Base-by-base conservation (phyloP, 23 tunicate genomes). In the Trididemnum nubilum region DNA sequence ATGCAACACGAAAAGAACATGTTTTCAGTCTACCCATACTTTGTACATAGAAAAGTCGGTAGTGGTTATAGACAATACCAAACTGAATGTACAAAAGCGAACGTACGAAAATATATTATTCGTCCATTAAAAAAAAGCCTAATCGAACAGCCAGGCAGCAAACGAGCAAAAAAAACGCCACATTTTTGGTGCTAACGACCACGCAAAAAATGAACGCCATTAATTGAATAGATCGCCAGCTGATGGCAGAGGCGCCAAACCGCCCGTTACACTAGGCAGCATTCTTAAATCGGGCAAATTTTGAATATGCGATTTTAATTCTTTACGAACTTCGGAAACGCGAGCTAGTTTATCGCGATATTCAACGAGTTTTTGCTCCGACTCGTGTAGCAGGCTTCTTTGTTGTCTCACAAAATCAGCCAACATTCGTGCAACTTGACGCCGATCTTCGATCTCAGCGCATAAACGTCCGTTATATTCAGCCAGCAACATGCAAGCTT, bases 251-350 rank as follows among this genome's bases (percentile, higher is more conserved):
- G 97, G 97, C 33, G 97, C 97, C 26, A 92, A 72, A 7, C 92
- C 92, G 5, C 97, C 97, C 0, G 97, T 92, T 2, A 86, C 97
- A 83, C 92, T 92, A 24, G 91, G 91, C 25, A 93, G 81, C 94
- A 87, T 93, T 54, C 93, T 81, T 28, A 93, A 65, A 84, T 93
- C 98, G 3, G 98, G 98, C 35, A 93, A 54, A 71, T 85, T 93
- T 73, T 93, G 89, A 35, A 93, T 77, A 54, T 93, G 98, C 21
- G 93, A 81, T 54, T 93, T 87, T 39, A 93, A 81, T 34, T 93
- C 93, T 67, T 87, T 93, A 29, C 93, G 72, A 0, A 88, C 93
- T 80, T 84, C 94, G 0, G 90, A 76, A 19, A 85, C 90, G 33
- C 85, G 90, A 1, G 87, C 86, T 2, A 87, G 64, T 69, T 85